Evolutionary conservation across 2,888 invertebrate genomes (phyloP).

Genomic region (Xestobium rufovillosum): DNA sequence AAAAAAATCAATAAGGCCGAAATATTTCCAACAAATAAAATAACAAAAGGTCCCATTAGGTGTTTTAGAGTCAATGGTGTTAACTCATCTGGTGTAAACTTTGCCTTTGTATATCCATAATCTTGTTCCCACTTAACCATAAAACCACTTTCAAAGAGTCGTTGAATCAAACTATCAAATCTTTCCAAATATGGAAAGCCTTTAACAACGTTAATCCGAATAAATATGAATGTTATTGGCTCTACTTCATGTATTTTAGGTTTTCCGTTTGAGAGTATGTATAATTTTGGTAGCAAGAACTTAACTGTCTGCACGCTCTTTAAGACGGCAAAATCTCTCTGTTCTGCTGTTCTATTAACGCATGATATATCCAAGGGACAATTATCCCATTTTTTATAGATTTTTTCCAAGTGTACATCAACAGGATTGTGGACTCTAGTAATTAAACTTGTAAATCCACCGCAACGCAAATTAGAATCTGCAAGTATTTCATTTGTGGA

Average conservation of each 20-base stretch:
- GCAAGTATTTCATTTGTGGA: constrained; percentile 47
- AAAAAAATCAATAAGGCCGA: neutral
- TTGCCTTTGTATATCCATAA: neutral
- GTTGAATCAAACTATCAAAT: neutral
- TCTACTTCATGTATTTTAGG: constrained; percentile 19
- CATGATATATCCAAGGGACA: constrained; percentile 23
- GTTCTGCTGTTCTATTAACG: constrained; percentile 21
- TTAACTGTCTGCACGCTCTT: constrained; percentile 21
- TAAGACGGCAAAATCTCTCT: constrained; percentile 22
- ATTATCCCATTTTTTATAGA: constrained; percentile 19
- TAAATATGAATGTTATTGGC: neutral
- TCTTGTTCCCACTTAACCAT: neutral
- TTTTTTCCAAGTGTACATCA: constrained; percentile 10
- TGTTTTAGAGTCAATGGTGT: neutral
- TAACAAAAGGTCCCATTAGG: neutral
- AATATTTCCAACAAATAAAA: neutral
- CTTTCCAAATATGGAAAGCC: neutral
- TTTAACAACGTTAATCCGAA: neutral
- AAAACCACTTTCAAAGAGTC: neutral
- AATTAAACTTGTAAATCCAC: constrained; percentile 26
- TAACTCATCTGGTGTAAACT: neutral
- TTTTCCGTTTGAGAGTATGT: constrained; percentile 19
- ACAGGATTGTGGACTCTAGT: neutral
- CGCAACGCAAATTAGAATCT: constrained; percentile 43
- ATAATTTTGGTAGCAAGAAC: constrained; percentile 22